Evolutionary conservation across 2,797 vertebrate genomes (phyloP), one percentile per base, ranked within the genome.

Genomic region (Melanogrammus aeglefinus): DNA sequence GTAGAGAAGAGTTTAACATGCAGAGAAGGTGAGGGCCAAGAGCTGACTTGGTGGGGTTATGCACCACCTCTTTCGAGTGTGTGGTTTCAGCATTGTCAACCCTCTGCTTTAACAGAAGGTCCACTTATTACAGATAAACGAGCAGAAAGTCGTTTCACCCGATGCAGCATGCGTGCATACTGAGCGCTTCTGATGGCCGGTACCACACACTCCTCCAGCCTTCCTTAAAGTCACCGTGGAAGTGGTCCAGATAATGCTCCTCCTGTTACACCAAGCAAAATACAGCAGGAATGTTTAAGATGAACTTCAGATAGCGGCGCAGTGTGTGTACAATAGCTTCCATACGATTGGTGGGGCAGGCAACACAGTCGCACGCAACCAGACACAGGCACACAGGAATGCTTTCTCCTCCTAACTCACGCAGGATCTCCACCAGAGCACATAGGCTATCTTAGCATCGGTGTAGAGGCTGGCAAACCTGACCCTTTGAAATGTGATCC

Each of bases 401-500:
- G 82, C 72, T 82, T 85, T 84, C 81, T 83, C 81, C 81, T 79
- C 80, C 75, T 79, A 82, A 76, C 83, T 78, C 82, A 79, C 84
- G 77, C 75, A 86, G 75, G 82, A 85, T 85, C 73, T 84, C 29
- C 29, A 77, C 78, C 27, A 72, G 66, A 87, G 86, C 80, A 77
- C 81, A 84, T 79, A 86, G 86, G 82, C 86, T 93, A 92, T 93
- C 90, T 92, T 84, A 78, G 83, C 86, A 92, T 93, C 90, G 89
- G 89, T 84, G 80, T 88, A 81, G 85, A 93, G 88, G 86, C 88
- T 91, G 89, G 90, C 91, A 93, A 92, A 92, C 93, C 88, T 82
- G 78, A 90, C 88, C 91, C 94, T 95, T 95, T 95, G 95, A 96
- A 96, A 96, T 94, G 85, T 75, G 92, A 96, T 94, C 92, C 89